These are phyloP conservation scores for Monochamus saltuarius DNA, from an alignment of 1,140 invertebrate genomes.

Conservation along the genomic window DNA sequence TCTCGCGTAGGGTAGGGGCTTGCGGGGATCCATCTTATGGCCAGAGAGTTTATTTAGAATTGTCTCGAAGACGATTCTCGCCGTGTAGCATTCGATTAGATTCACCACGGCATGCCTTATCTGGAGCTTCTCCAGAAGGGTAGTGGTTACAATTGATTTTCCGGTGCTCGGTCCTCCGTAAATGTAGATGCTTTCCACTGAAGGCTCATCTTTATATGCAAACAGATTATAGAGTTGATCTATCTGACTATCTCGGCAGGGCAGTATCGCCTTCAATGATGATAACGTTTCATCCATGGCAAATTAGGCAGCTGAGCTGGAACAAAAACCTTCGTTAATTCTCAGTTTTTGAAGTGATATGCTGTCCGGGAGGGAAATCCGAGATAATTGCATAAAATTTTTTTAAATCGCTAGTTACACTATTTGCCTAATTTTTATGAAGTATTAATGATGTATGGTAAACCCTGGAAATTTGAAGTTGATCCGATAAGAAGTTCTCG, in stretches of 20 bases:
- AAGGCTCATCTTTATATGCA: conserved; percentile 58
- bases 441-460: no score
- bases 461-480: no score
- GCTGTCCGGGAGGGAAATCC: no score
- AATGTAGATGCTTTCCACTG: conserved; percentile 68
- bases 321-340: conserved; percentile 9
- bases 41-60: conserved; percentile 64
- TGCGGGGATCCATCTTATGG: conserved; percentile 46
- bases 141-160: conserved; percentile 69
- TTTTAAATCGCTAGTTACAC: no score
- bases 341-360: no score
- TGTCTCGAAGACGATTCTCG: conserved; percentile 74
- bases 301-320: neutral
- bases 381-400: no score
- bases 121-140: conserved; percentile 59
- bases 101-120: conserved; percentile 72
- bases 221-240: conserved; percentile 60
- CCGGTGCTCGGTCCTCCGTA: conserved; percentile 79
- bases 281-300: conserved; percentile 9
- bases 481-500: no score
- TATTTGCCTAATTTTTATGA: no score
- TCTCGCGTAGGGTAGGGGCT: conserved; percentile 51
- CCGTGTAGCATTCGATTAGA: conserved; percentile 78
- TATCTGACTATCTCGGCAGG: conserved; percentile 63
- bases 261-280: conserved; percentile 45